Base-by-base conservation (phyloP, 1,140 invertebrate species). In the Scaptomyza graminum region DNA sequence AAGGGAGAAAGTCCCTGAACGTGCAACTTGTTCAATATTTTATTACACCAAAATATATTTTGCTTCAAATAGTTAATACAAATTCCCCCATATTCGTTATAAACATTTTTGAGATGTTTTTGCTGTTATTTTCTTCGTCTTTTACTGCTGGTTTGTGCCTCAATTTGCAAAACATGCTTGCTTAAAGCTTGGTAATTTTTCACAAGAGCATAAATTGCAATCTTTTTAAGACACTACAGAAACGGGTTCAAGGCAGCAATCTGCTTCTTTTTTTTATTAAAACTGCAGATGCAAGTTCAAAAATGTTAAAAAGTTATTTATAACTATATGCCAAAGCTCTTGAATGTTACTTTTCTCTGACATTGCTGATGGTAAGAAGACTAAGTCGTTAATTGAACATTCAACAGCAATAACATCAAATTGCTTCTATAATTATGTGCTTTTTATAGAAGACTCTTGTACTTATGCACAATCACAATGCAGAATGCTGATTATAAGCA, bases 391-490 rank as follows among this genome's bases (percentile, higher is more conserved):
- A 39, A 11, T 39, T 39, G 37, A 41, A 41, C 37, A 41, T n/a
- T 41, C 4, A 41, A 28, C 18, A n/a, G 5, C 22, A 9, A 62
- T 63, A 41, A 31, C 34, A 46, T 37, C 12, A 22, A 51, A 54
- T 54, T 52, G 47, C 34, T 16, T 16, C 16, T 47, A 56, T 13
- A 41, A 66, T 41, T 50, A 31, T 41, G 4, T 15, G 9, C 67
- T 70, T 37, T 44, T 56, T 37, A 70, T 64, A 70, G 60, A 56
- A 56, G 22, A 28, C n/a, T n/a, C 43, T 16, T 28, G 4, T 11
- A 12, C 9, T 63, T 54, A 64, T 63, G 34, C 51, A 50, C 56
- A 67, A 49, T 44, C 37, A n/a, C 9, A 46, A 31, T 16, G 18
- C n/a, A 31, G 8, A 9, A n/a, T 2, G 37, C n/a, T 7, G 39